Evolutionary conservation across 2,797 vertebrate species (phyloP).

Genomic region (Urophycis tenuis): DNA sequence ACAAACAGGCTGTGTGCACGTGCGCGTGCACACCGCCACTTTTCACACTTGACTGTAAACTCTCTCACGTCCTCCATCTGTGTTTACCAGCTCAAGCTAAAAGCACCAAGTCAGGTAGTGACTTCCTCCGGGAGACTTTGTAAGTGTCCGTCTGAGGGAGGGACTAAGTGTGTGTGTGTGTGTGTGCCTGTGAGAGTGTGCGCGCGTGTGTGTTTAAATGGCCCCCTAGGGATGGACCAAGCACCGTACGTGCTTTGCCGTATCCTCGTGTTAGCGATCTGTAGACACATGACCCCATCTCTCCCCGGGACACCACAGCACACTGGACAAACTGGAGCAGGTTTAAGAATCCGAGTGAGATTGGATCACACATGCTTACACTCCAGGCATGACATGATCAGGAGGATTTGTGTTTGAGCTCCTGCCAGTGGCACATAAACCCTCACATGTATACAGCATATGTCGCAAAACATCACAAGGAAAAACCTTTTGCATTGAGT

Average conservation of each 20-base stretch:
- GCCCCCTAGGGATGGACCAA: not conserved
- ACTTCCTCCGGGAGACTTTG: constrained; percentile 2
- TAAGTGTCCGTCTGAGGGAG: not conserved
- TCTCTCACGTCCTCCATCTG: constrained; percentile 33
- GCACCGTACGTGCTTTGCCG: constrained; percentile 8
- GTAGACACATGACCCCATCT: constrained; percentile 1
- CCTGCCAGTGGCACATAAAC: not conserved
- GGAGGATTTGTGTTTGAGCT: not conserved
- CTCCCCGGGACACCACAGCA: not conserved
- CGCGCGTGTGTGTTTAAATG: constrained; percentile 1
- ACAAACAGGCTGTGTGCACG: not conserved
- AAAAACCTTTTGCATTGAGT: not conserved
- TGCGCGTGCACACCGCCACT: not conserved
- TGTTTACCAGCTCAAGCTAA: constrained; percentile 45
- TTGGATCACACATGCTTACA: not conserved
- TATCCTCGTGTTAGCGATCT: not conserved
- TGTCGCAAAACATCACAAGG: not conserved
- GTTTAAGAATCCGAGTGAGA: not conserved
- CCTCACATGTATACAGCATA: not conserved
- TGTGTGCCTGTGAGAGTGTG: constrained; percentile 1
- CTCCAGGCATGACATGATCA: not conserved
- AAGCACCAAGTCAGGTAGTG: constrained; percentile 18
- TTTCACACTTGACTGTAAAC: constrained; percentile 51
- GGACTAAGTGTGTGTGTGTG: not conserved
- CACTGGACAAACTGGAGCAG: not conserved